Percentiles rank a stretch among this genome's conserved stretches.
phyloP scores from a whole-genome alignment of 2,113 vertebrate species.

The Microcebus murinus region DNA sequence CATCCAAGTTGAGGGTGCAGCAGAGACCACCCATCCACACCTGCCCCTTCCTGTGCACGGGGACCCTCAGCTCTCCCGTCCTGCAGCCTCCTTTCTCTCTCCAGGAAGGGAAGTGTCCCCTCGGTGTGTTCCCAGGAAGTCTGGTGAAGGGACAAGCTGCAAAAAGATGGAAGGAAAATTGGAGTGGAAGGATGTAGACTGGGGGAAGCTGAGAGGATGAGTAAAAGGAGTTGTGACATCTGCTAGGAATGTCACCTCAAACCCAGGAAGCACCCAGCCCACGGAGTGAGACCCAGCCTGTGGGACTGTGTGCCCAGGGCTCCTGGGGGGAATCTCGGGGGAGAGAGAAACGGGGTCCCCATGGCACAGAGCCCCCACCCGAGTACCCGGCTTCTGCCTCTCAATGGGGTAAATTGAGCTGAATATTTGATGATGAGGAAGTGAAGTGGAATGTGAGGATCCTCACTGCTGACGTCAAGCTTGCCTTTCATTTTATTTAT shows the following conservation, averaged over 20 bases:
- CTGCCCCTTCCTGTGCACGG: background rate
- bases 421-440: slow-evolving; percentile 56
- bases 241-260: background rate
- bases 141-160: background rate
- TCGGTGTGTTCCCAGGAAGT: background rate
- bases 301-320: background rate
- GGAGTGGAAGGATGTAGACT: background rate
- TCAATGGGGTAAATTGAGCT: background rate
- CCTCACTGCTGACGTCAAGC: slow-evolving; percentile 66
- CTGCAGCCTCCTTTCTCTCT: background rate
- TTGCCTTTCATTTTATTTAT: slow-evolving; percentile 80
- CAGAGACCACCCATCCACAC: background rate
- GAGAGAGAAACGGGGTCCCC: background rate
- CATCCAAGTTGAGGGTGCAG: background rate
- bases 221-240: background rate
- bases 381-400: background rate
- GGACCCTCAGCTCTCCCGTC: background rate
- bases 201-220: background rate
- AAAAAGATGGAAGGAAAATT: background rate
- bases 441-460: slow-evolving; percentile 68
- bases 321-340: background rate
- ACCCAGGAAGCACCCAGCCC: background rate
- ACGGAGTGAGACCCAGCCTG: background rate
- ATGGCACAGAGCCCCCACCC: background rate
- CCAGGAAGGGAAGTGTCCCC: background rate